Conservation (phyloP, 2,113 vertebrate species). For the Pionites leucogaster region DNA sequence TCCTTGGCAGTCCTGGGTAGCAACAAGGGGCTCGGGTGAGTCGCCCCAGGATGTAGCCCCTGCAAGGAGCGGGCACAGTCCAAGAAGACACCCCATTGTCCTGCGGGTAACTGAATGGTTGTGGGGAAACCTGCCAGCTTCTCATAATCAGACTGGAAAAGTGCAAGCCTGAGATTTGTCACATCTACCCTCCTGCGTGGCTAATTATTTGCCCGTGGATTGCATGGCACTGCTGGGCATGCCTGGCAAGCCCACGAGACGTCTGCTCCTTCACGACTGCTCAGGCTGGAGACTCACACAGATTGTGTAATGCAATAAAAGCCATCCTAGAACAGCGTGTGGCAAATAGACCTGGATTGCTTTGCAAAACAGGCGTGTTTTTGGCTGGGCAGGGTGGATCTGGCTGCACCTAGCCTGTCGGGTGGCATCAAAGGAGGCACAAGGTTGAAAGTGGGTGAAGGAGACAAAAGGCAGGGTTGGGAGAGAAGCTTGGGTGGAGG, state of each 20-base stretch:
- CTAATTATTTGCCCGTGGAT: not conserved
- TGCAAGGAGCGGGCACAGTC: not conserved
- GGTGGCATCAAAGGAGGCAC: slow-evolving; percentile 61
- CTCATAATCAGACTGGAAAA: not conserved
- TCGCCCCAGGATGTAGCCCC: not conserved
- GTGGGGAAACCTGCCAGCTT: not conserved
- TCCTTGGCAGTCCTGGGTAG: not conserved
- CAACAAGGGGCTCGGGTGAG: not conserved
- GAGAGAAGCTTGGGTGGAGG: slow-evolving; percentile 64
- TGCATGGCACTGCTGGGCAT: not conserved
- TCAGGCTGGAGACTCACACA: not conserved
- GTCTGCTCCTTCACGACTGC: not conserved
- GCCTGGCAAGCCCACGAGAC: not conserved
- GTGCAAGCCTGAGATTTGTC: not conserved
- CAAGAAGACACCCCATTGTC: not conserved
- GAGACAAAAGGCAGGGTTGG: slow-evolving; percentile 66
- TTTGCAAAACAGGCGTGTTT: slow-evolving; percentile 50
- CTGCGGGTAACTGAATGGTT: not conserved
- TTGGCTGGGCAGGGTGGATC: slow-evolving; percentile 54
- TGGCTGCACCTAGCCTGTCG: not conserved
- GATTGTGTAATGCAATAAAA: not conserved
- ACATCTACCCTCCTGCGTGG: not conserved
- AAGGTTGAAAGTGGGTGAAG: slow-evolving; percentile 61
- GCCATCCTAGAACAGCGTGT: not conserved
- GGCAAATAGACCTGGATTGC: not conserved